phyloP scores from a whole-genome alignment of 2,888 invertebrate genomes.

The Drosophila subsilvestris region DNA sequence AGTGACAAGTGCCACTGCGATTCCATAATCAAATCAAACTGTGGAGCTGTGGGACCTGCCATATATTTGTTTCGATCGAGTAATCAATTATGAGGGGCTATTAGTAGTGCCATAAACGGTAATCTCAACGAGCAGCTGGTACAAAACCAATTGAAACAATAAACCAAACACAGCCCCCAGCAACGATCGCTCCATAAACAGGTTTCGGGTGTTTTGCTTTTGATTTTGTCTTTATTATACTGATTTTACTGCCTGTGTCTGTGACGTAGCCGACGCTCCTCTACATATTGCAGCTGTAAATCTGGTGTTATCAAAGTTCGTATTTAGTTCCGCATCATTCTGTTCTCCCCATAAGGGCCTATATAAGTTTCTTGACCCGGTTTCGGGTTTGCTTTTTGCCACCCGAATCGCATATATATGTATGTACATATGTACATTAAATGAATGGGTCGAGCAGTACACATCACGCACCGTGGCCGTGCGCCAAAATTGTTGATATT shows the following conservation, averaged over 20 bases:
- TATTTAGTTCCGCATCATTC: neutral
- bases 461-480: slow-evolving; percentile 33
- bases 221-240: neutral
- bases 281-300: slow-evolving; percentile 11
- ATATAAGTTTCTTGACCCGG: slow-evolving; percentile 34
- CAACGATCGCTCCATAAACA: slow-evolving; percentile 34
- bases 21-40: slow-evolving; percentile 29
- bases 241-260: neutral
- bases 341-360: neutral
- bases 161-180: slow-evolving; percentile 36
- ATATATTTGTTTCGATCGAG: slow-evolving; percentile 21
- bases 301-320: slow-evolving; percentile 27
- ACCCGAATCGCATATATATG: neutral
- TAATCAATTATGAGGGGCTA: slow-evolving; percentile 28
- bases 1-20: slow-evolving; percentile 8
- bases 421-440: neutral
- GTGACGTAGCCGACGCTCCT: slow-evolving; percentile 22
- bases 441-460: slow-evolving; percentile 7
- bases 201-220: slow-evolving; percentile 20
- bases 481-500: slow-evolving; percentile 13
- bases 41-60: slow-evolving; percentile 6
- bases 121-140: slow-evolving; percentile 39
- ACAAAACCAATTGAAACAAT: slow-evolving; percentile 27
- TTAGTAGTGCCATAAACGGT: slow-evolving; percentile 30
- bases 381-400: slow-evolving; percentile 5